Evolutionary conservation across 2,113 vertebrate genomes (phyloP).

Genomic region (Peromyscus californicus): DNA sequence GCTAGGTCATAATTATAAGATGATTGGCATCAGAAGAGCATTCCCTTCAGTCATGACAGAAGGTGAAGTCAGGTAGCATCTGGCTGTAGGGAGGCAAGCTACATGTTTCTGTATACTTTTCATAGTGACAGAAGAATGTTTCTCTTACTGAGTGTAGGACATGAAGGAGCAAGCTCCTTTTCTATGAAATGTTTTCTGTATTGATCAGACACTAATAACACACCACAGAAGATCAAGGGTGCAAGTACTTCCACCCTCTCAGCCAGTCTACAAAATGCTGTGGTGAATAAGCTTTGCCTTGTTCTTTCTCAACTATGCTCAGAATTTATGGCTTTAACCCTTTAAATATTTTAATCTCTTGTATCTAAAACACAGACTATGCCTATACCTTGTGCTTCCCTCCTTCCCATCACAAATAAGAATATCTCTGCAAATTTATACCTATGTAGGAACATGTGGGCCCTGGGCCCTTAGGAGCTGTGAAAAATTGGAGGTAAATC

Average conservation of each 20-base stretch:
- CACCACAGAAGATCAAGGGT: background rate
- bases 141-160: background rate
- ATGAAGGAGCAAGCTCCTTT: background rate
- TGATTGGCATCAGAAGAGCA: background rate
- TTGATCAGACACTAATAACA: background rate
- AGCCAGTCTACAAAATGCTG: background rate
- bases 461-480: background rate
- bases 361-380: background rate
- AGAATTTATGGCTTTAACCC: background rate
- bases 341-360: background rate
- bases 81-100: background rate
- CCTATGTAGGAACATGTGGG: background rate
- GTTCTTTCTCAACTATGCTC: background rate
- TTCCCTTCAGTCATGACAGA: background rate
- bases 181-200: slow-evolving; percentile 2
- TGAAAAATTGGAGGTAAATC: slow-evolving; percentile 63
- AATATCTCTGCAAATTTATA: background rate
- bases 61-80: background rate
- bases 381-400: background rate
- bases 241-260: background rate
- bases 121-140: background rate
- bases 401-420: background rate
- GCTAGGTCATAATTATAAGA: background rate
- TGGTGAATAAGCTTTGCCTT: background rate
- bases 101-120: background rate